A percentile compares a stretch with the other conserved stretches of the same genome.
Conservation (phyloP, 1,140 invertebrate species). For the Drosophila repletoides region DNA sequence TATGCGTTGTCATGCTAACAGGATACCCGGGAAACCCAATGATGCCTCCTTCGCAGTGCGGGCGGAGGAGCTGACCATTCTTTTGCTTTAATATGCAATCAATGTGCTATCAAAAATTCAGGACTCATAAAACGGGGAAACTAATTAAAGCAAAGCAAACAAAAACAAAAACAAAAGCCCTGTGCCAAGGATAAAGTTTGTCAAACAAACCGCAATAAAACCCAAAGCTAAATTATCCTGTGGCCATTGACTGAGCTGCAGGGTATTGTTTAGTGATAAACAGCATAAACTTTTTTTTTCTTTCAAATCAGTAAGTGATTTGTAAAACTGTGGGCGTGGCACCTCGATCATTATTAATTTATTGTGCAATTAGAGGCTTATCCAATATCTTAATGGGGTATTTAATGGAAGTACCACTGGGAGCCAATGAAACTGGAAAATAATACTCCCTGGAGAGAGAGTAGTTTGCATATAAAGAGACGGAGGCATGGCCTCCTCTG, state of each 20-base stretch:
- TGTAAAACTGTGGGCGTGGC: slow-evolving; percentile 46
- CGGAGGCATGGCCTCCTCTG: too few relatives aligned
- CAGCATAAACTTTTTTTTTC: slow-evolving; percentile 56
- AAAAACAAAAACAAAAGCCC: slow-evolving; percentile 18
- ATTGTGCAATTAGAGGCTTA: slow-evolving; percentile 23
- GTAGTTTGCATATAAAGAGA: too few relatives aligned
- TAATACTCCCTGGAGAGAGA: too few relatives aligned
- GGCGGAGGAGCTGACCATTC: not conserved
- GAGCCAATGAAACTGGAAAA: too few relatives aligned
- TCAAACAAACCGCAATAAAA: slow-evolving; percentile 54
- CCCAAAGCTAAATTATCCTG: slow-evolving; percentile 45
- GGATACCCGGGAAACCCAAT: slow-evolving; percentile 10
- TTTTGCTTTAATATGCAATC: slow-evolving; percentile 41
- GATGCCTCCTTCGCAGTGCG: not conserved
- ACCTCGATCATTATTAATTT: slow-evolving; percentile 33
- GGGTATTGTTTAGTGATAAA: slow-evolving; percentile 9
- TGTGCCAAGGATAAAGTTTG: slow-evolving; percentile 46
- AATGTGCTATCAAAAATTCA: slow-evolving; percentile 49
- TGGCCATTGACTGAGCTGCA: slow-evolving; percentile 27
- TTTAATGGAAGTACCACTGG: not conserved
- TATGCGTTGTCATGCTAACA: slow-evolving; percentile 49
- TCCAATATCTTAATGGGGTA: slow-evolving; percentile 12
- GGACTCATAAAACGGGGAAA: slow-evolving; percentile 54
- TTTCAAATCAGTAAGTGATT: slow-evolving; percentile 64
- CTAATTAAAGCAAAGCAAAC: slow-evolving; percentile 53